Evolutionary conservation across 2,888 invertebrate genomes (phyloP).

Genomic region (Pyrocoelia pectoralis): DNA sequence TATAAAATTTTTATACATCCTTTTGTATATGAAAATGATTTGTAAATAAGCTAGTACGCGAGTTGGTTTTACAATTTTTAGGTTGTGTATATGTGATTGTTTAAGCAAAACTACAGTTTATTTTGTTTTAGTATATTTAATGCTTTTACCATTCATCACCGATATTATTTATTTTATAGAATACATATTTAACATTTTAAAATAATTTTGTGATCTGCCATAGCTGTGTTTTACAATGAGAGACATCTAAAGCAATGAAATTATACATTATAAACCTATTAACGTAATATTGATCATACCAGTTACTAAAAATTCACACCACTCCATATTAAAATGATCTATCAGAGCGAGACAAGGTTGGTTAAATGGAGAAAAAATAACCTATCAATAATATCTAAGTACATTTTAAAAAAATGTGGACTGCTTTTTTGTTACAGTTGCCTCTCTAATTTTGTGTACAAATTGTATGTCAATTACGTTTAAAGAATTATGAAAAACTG

Average conservation of each 20-base stretch:
- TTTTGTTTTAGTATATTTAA: constrained; percentile 15
- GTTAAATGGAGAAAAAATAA: no score
- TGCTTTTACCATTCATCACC: constrained; percentile 2
- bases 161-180: constrained; percentile 5
- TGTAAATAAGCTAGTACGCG: constrained; percentile 20
- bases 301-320: no score
- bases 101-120: constrained; percentile 17
- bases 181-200: neutral
- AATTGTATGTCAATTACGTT: no score
- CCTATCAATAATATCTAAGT: no score
- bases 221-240: constrained; percentile 2
- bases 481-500: no score
- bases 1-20: constrained; percentile 47
- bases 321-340: no score
- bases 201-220: constrained; percentile 9
- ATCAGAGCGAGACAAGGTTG: no score
- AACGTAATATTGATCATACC: no score
- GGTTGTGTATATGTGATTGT: constrained; percentile 37
- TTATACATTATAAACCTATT: constrained; percentile 10
- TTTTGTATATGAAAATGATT: constrained; percentile 9
- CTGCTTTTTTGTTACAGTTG: no score
- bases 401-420: no score
- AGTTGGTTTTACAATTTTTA: constrained; percentile 27
- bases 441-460: no score
- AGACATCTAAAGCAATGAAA: constrained; percentile 4